Evolutionary conservation across 2,113 vertebrate species (phyloP), one percentile per base, ranked within the genome.

Genomic region (Oryzias melastigma): DNA sequence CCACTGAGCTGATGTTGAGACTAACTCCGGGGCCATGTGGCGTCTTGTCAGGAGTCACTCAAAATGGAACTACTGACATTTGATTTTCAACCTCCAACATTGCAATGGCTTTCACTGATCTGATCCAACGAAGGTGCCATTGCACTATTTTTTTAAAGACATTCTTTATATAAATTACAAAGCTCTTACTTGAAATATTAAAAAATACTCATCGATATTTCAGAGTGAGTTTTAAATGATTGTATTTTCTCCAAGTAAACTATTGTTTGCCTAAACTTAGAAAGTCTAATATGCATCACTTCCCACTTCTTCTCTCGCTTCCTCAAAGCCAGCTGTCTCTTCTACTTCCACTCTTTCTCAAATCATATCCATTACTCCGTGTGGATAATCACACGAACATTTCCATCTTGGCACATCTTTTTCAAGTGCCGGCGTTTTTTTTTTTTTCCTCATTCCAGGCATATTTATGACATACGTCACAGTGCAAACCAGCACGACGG

Each of bases 401-500:
- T 73, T 50, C 51, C 40, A 67, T 77, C 59, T 52, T 54, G 27
- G 22, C 4, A 18, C 62, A 42, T 64, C 19, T 45, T 57, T 65
- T 65, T 75, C 49, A 59, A 68, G 72, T 62, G 25, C 52, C 72
- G 79, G 52, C 29, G 17, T 29, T 12, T 27, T 27, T n/a, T 27
- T 27, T n/a, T 20, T 25, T 15, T 49, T 20, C 14, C 15, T 54
- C 8, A 59, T 62, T 67, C 52, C 56, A 69, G 22, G 35, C 61
- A 47, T 63, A 55, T 80, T 81, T 59, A 62, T 40, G 53, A 63
- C 61, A 75, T 70, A 58, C 66, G 62, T 68, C 65, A 54, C 24
- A 56, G 60, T 41, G 52, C 42, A 63, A 46, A 71, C 45, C 58
- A 71, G 61, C 42, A 70, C 52, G 48, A 16, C 12, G 42, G 44